A percentile compares a stretch with the other conserved stretches of the same genome.
Conservation (phyloP, 2,888 invertebrate genomes). For the Aphodius granarius region DNA sequence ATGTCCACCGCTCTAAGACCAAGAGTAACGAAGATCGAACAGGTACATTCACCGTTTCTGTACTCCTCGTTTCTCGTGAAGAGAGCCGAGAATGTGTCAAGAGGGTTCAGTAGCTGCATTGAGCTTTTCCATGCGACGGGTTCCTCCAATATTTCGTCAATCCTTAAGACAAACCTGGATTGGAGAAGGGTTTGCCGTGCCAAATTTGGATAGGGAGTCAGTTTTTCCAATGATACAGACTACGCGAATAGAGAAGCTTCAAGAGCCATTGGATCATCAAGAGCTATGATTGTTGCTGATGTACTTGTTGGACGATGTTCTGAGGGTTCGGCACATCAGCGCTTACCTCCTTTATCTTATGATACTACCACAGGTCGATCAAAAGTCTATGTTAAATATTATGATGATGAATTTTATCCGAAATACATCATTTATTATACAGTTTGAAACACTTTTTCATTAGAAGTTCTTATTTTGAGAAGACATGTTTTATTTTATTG, state of each 20-base stretch:
- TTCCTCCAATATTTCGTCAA: constrained; percentile 38
- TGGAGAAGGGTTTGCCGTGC: constrained; percentile 38
- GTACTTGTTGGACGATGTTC: constrained; percentile 41
- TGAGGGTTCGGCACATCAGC: not conserved
- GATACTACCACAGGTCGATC: constrained; percentile 44
- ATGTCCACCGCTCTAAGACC: not conserved
- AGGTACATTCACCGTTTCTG: constrained; percentile 14
- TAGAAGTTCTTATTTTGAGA: too few relatives aligned
- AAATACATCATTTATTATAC: constrained; percentile 44
- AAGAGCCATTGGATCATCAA: constrained; percentile 31
- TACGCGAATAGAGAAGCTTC: constrained; percentile 41
- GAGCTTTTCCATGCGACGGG: constrained; percentile 42
- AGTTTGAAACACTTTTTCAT: too few relatives aligned
- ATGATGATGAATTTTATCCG: constrained; percentile 49
- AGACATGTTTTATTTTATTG: too few relatives aligned
- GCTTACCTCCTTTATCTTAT: constrained; percentile 38
- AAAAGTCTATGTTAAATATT: constrained; percentile 47
- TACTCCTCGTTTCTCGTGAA: constrained; percentile 40
- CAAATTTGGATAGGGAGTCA: constrained; percentile 45
- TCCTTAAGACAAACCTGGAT: constrained; percentile 42
- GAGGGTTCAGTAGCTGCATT: constrained; percentile 26
- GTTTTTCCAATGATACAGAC: constrained; percentile 42
- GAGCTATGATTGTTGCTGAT: constrained; percentile 45
- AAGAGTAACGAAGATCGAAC: not conserved
- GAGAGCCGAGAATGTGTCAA: constrained; percentile 37